Evolutionary conservation across 1,140 invertebrate species (phyloP).

Genomic region (Rhopalosiphum padi): DNA sequence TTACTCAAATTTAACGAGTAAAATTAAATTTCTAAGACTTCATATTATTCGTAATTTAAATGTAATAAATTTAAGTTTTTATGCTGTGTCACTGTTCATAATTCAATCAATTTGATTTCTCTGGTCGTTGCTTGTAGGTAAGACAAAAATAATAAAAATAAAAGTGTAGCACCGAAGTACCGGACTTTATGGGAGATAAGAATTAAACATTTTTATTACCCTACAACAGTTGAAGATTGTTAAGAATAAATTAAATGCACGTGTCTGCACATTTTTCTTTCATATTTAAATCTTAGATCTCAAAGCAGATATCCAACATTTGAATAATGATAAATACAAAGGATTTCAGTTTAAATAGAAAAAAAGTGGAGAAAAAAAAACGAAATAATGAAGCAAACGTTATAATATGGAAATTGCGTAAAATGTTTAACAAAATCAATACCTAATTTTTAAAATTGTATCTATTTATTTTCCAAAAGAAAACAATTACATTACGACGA

Average conservation of each 20-base stretch:
- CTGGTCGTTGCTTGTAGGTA: background rate
- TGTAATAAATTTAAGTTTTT: background rate
- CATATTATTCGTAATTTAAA: background rate
- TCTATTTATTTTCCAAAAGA: background rate
- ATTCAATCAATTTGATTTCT: background rate
- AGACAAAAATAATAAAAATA: background rate
- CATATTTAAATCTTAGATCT: background rate
- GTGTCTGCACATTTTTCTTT: conserved; percentile 10
- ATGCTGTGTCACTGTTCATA: background rate
- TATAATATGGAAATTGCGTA: background rate
- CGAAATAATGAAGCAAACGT: background rate
- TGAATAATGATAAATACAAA: conserved; percentile 1
- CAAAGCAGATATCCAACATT: background rate
- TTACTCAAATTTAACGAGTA: background rate
- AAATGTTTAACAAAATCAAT: background rate
- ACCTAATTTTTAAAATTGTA: background rate
- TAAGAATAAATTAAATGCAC: conserved; percentile 17
- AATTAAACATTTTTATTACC: background rate
- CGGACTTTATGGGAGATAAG: background rate
- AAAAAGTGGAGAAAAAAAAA: background rate
- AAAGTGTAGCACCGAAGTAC: background rate
- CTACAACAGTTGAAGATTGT: background rate
- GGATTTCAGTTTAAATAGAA: background rate
- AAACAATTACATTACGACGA: background rate
- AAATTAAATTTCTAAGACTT: background rate